phyloP scores from a whole-genome alignment of 1,140 invertebrate species.

The Cotesia typhae region DNA sequence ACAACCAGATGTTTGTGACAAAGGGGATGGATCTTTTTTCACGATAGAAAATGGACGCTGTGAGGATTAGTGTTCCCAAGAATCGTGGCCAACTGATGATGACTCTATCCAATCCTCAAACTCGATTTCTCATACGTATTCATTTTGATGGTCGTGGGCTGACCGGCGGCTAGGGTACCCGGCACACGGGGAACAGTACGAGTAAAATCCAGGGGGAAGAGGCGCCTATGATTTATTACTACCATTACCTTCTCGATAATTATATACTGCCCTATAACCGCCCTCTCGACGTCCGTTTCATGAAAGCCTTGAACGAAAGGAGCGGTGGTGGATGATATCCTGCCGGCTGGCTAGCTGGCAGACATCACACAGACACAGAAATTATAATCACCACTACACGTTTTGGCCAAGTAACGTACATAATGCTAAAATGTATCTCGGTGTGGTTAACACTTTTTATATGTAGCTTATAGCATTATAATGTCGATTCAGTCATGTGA shows the following conservation, averaged over 20 bases:
- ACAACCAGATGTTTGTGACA: too few relatives aligned
- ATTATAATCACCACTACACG: conserved; percentile 6
- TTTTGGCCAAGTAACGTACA: background rate
- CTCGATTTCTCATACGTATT: conserved; percentile 63
- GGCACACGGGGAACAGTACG: conserved; percentile 29
- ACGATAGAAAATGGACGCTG: conserved; percentile 27
- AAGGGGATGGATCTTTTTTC: background rate
- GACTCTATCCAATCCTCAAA: conserved; percentile 64
- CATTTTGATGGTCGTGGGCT: conserved; percentile 54
- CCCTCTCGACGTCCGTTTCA: conserved; percentile 43
- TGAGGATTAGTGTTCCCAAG: conserved; percentile 24
- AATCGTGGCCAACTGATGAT: conserved; percentile 48
- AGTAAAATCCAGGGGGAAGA: conserved; percentile 50
- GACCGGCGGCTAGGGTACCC: conserved; percentile 49
- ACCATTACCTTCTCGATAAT: conserved; percentile 65
- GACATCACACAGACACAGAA: conserved; percentile 21
- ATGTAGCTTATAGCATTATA: conserved; percentile 10
- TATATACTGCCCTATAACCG: conserved; percentile 63
- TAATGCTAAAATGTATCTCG: background rate
- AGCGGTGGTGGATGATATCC: conserved; percentile 40
- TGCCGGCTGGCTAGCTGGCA: conserved; percentile 38
- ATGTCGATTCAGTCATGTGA: conserved; percentile 16
- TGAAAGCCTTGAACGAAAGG: conserved; percentile 32
- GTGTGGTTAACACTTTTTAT: conserved; percentile 2
- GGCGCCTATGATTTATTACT: conserved; percentile 67